Percentiles rank a stretch among this genome's conserved stretches.
Evolutionary conservation across 2,888 invertebrate species (phyloP).

Genomic region (Agonopterix alstromeriana): DNA sequence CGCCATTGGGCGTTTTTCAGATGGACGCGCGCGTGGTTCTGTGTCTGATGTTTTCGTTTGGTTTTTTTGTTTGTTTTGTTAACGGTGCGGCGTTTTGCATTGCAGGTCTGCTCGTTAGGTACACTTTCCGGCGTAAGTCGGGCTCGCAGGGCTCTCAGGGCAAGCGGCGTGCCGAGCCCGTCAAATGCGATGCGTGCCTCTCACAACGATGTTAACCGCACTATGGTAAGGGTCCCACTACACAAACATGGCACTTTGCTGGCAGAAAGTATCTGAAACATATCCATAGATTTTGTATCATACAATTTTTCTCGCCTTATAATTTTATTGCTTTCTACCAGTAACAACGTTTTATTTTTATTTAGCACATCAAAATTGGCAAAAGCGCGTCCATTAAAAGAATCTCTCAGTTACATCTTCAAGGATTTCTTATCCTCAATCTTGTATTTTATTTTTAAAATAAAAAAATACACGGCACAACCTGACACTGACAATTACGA

Average conservation of each 20-base stretch:
- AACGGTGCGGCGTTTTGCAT: constrained; percentile 76
- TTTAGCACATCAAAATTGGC: constrained; percentile 29
- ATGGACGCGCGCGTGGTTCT: constrained; percentile 67
- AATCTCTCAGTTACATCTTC: constrained; percentile 26
- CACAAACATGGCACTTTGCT: constrained; percentile 32
- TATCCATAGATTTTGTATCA: background rate
- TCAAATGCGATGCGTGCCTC: constrained; percentile 77
- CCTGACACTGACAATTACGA: constrained; percentile 16
- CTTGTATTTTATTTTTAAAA: constrained; percentile 22
- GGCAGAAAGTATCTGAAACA: constrained; percentile 30
- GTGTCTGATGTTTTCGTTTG: constrained; percentile 55
- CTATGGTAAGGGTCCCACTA: constrained; percentile 63
- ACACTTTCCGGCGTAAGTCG: constrained; percentile 78
- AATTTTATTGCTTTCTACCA: constrained; percentile 28
- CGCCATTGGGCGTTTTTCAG: constrained; percentile 69
- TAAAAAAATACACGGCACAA: constrained; percentile 19
- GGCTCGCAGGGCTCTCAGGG: constrained; percentile 72
- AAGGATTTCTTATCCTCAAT: constrained; percentile 24
- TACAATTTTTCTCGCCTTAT: background rate
- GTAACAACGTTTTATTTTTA: constrained; percentile 25
- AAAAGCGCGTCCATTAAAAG: constrained; percentile 59
- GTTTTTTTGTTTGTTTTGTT: constrained; percentile 67
- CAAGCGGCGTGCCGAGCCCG: constrained; percentile 71
- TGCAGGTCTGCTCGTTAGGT: constrained; percentile 79
- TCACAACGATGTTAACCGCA: constrained; percentile 75